phyloP scores from a whole-genome alignment of 2,888 invertebrate species.

The Agonopterix alstromeriana region DNA sequence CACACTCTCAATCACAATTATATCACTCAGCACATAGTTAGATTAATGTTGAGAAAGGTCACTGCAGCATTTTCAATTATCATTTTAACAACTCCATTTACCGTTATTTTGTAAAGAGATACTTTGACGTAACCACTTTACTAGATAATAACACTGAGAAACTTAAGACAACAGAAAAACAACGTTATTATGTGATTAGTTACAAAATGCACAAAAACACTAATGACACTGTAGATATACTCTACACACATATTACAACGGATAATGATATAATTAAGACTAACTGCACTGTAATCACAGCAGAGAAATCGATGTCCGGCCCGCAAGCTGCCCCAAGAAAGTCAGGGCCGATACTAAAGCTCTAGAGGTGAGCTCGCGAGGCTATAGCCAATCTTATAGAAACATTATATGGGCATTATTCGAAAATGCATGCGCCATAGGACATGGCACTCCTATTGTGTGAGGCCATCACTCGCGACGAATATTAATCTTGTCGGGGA shows the following conservation, averaged over 20 bases:
- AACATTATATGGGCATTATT: constrained; percentile 74
- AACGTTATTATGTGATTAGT: constrained; percentile 18
- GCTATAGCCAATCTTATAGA: constrained; percentile 62
- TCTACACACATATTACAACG: constrained; percentile 23
- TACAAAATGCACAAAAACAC: constrained; percentile 17
- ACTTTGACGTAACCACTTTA: too few relatives aligned
- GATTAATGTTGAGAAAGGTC: constrained; percentile 25
- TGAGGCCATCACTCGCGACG: constrained; percentile 54
- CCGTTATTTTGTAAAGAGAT: too few relatives aligned
- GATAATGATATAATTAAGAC: constrained; percentile 22
- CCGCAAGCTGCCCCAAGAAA: constrained; percentile 38
- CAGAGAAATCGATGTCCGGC: constrained; percentile 6
- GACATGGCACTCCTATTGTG: constrained; percentile 53
- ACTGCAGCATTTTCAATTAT: constrained; percentile 4
- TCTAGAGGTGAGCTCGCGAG: constrained; percentile 30
- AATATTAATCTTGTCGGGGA: constrained; percentile 67
- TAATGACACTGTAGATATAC: constrained; percentile 16
- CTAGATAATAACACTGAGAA: too few relatives aligned
- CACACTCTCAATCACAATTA: constrained; percentile 16
- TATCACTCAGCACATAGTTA: constrained; percentile 20
- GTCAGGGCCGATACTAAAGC: constrained; percentile 53
- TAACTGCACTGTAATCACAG: constrained; percentile 5
- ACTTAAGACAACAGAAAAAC: neutral
- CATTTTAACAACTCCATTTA: too few relatives aligned
- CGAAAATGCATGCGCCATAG: constrained; percentile 70